Evolutionary conservation across 2,797 vertebrate species (phyloP).

Genomic region (Lindbergichthys nudifrons): DNA sequence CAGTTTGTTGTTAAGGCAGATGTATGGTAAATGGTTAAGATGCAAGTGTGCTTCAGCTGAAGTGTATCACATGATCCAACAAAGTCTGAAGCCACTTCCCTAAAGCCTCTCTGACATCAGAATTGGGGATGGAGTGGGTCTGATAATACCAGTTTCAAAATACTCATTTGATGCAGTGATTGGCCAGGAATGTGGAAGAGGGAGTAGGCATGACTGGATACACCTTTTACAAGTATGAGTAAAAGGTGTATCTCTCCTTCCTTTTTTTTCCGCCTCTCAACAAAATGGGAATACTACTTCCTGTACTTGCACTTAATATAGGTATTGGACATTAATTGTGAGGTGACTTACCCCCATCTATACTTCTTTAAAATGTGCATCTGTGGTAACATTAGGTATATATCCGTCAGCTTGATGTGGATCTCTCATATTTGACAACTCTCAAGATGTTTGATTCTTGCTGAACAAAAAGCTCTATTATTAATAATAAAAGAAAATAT

Average conservation of each 20-base stretch:
- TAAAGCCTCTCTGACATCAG: neutral
- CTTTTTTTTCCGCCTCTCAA: neutral
- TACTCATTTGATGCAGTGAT: neutral
- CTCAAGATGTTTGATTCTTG: conserved; percentile 5
- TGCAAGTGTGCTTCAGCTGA: neutral
- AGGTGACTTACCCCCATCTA: neutral
- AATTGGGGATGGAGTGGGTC: neutral
- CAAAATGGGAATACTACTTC: neutral
- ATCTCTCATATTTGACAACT: conserved; percentile 14
- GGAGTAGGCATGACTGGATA: too few relatives aligned
- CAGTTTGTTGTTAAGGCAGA: neutral
- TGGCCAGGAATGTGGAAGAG: neutral
- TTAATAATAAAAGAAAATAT: conserved; percentile 17
- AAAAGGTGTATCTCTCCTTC: too few relatives aligned
- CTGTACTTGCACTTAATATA: neutral
- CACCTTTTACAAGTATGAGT: too few relatives aligned
- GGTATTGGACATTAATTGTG: neutral
- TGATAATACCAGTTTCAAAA: neutral
- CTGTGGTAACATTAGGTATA: neutral
- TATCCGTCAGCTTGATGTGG: neutral
- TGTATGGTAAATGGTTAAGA: neutral
- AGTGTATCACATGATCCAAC: neutral
- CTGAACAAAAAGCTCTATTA: neutral
- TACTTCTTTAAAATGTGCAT: neutral
- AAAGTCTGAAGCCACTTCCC: neutral